Conservation (phyloP, 2,113 vertebrate genomes). For the Meriones unguiculatus region DNA sequence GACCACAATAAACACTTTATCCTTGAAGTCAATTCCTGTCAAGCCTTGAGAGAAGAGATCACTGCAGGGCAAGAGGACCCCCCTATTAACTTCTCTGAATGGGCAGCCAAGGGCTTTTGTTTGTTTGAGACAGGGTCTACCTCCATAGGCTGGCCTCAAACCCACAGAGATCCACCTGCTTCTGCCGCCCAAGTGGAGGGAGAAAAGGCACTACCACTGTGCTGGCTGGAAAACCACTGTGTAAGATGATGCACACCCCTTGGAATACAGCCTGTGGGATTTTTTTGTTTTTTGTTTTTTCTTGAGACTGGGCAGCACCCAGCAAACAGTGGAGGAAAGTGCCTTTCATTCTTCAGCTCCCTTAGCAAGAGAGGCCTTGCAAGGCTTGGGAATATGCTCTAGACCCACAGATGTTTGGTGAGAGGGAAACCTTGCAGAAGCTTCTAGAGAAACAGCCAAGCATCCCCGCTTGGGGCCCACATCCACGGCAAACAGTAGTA, state of each 20-base stretch:
- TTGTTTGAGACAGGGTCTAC: neutral
- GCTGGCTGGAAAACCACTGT: neutral
- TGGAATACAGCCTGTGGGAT: neutral
- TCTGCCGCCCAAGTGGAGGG: neutral
- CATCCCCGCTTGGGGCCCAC: neutral
- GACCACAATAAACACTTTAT: neutral
- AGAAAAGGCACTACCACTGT: neutral
- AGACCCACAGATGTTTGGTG: rapidly evolving
- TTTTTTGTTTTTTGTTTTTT: neutral
- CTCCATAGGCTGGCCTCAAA: neutral
- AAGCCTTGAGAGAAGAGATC: neutral
- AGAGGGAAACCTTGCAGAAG: neutral
- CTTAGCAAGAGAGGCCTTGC: neutral
- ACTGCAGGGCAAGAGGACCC: neutral
- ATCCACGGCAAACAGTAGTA: slow-evolving; percentile 42
- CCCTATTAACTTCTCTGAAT: neutral
- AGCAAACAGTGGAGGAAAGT: rapidly evolving
- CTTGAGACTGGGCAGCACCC: neutral
- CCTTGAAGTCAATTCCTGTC: neutral
- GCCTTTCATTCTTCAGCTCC: rapidly evolving
- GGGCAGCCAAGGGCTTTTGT: neutral
- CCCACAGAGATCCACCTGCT: neutral
- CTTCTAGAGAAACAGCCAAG: neutral
- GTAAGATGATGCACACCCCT: neutral
- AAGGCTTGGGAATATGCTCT: neutral